Percentiles rank a stretch among this genome's conserved stretches.
Conservation (phyloP, 2,797 vertebrate species). For the Poeciliopsis presidionis region DNA sequence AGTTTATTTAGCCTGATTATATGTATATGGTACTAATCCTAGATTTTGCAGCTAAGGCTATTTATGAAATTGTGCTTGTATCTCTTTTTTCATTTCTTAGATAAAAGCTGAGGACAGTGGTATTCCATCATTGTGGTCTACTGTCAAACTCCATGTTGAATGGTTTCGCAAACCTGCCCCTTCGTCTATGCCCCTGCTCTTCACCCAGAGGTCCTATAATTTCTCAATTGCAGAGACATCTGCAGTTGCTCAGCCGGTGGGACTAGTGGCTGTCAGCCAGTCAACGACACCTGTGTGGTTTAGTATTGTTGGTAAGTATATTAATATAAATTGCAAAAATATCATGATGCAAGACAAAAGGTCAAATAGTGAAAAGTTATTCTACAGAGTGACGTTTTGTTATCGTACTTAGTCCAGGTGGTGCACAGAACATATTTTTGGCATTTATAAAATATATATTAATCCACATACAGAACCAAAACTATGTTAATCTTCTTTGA, state of each 20-base stretch:
- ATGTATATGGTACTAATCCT: constrained; percentile 1
- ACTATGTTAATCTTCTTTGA: neutral
- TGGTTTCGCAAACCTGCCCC: constrained; percentile 92
- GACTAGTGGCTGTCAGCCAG: constrained; percentile 88
- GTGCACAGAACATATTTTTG: neutral
- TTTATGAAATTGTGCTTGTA: constrained; percentile 3
- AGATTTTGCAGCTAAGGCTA: neutral
- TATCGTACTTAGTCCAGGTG: constrained; percentile 15
- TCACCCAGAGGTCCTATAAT: constrained; percentile 89
- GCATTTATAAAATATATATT: neutral
- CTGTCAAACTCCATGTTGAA: constrained; percentile 89
- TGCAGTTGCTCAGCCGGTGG: constrained; percentile 91
- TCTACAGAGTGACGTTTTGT: neutral
- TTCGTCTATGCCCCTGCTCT: constrained; percentile 82
- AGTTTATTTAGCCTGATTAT: constrained; percentile 20
- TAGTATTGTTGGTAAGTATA: constrained; percentile 89
- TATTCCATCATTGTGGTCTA: constrained; percentile 89
- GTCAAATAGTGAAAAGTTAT: neutral
- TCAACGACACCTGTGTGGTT: constrained; percentile 90
- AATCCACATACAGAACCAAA: neutral
- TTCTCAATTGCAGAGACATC: constrained; percentile 92
- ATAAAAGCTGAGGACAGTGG: constrained; percentile 96
- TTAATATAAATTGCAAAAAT: neutral
- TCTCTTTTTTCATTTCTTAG: constrained; percentile 66
- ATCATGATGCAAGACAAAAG: neutral